Base-by-base conservation (phyloP, 1,140 invertebrate species). In the Drosophila paulistorum region DNA sequence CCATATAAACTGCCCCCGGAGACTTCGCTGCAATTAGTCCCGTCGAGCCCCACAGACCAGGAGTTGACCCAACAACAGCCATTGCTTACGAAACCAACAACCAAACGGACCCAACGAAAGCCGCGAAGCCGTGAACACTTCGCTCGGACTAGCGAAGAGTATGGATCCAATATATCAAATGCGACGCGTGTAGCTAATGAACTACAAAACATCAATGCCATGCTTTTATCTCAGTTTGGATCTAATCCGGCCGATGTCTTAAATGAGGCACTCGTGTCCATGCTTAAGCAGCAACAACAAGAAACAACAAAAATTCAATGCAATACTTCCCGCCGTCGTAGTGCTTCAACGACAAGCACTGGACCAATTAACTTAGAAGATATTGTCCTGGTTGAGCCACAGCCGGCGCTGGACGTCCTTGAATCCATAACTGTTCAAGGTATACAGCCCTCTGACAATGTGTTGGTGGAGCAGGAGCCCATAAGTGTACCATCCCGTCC, bases 1-100 rank as follows among this genome's bases (percentile, higher is more conserved):
- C 86, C 90, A 6, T 92, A 92, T 54, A 92, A 92, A 65, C 60
- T 92, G 30, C 91, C 91, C 14, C 86, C 91, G 17, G 91, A 92
- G 61, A 91, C 91, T 11, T 92, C 91, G 5, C 90, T 92, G 7
- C 91, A 92, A 42, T 68, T 92, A 23, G 86, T 92, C 33, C 90
- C 90, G 0, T 89, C 90, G 7, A 86, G 81, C 59, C 90, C 87
- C 10, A 86, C 84, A 11, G 90, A 85, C 7, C 57, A 70, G 9
- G 85, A 87, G n/a, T 39, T 61, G 0, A 45, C 58, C 17, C 64
- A 70, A 7, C 35, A 51, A 35, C 42, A 71, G 4, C 13, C 42
- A 39, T 30, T 45, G 13, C 42, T 30, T 10, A 45, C 17, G 30
- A 81, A 79, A 51, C 5, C 81, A 5, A 37, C 17, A 3, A 13